Evolutionary conservation across 2,888 invertebrate genomes (phyloP), one percentile per base, ranked within the genome.

Genomic region (Marronus borbonicus): DNA sequence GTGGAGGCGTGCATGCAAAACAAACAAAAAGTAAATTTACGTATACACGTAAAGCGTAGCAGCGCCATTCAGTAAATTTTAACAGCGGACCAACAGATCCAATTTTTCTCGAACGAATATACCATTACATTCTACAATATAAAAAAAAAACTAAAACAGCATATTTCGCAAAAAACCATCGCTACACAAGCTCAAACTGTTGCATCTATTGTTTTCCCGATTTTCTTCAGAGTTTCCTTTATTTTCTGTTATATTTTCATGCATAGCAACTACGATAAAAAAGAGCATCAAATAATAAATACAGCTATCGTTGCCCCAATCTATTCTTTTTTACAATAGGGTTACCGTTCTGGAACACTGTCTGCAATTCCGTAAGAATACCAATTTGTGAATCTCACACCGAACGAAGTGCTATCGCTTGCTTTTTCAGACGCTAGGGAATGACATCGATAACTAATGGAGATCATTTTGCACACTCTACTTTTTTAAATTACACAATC

Each of bases 51-150:
- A 60, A 60, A 8, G 20, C 20, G 20, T 20, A 60, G 12, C 28
- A 20, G 12, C 60, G 60, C 60, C 31, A 36, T 36, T 36, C 31
- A 70, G 55, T 36, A 70, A 24, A 70, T 55, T 55, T 70, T 49
- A 44, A 20, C 20, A 20, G 49, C 17, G 14, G 17, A 20, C n/a
- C 65, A 55, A 55, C 55, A 36, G 10, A 70, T 36, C 58, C 70
- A 58, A 70, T 55, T 70, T 70, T 28, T 24, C 36, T 70, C 58
- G 55, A 55, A 70, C 70, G 55, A 70, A 36, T 36, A 69, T 52
- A 55, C 1, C 55, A 68, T 49, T 68, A 49, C 12, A 68, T 68
- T 49, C 20, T 28, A 68, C 49, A 49, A 60, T 28, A 60, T 20
- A 60, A 49, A 68, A 36, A 39, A 36, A 36, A 39, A 4, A 36